A percentile compares a stretch with the other conserved stretches of the same genome.
Evolutionary conservation across 2,113 vertebrate genomes (phyloP).

Genomic region (Hippocampus barbouri): DNA sequence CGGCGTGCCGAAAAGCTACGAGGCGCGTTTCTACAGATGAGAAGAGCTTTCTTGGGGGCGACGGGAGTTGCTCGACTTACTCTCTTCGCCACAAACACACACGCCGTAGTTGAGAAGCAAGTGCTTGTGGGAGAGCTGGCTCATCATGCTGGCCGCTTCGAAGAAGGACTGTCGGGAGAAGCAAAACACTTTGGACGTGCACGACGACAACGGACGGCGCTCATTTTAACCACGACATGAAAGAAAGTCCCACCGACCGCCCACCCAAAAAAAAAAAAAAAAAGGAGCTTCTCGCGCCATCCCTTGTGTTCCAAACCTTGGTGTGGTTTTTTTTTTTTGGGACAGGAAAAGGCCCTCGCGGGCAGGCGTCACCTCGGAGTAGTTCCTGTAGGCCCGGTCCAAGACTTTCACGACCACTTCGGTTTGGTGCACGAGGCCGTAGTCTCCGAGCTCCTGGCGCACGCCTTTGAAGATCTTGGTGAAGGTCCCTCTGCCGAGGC

Average conservation of each 20-base stretch:
- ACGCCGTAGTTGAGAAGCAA: conserved; percentile 95
- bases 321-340: neutral
- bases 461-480: conserved; percentile 94
- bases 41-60: neutral
- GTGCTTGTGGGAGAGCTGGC: conserved; percentile 95
- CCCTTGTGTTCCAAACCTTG: no score
- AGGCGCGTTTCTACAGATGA: neutral
- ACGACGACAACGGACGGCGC: neutral
- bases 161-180: conserved; percentile 84
- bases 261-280: neutral
- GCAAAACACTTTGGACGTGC: no score
- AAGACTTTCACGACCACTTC: conserved; percentile 93
- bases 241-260: neutral
- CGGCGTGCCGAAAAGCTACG: no score
- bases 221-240: neutral
- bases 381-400: conserved; percentile 91
- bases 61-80: conserved; percentile 76
- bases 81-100: conserved; percentile 93
- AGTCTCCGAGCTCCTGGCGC: conserved; percentile 89
- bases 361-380: conserved; percentile 81
- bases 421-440: conserved; percentile 86
- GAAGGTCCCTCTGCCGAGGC: conserved; percentile 93
- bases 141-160: conserved; percentile 99
- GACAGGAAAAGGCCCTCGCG: no score
- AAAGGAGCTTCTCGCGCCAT: neutral